A percentile compares a stretch with the other conserved stretches of the same genome.
Evolutionary conservation across 2,888 invertebrate species (phyloP).

Genomic region (Melanostoma mellinum): DNA sequence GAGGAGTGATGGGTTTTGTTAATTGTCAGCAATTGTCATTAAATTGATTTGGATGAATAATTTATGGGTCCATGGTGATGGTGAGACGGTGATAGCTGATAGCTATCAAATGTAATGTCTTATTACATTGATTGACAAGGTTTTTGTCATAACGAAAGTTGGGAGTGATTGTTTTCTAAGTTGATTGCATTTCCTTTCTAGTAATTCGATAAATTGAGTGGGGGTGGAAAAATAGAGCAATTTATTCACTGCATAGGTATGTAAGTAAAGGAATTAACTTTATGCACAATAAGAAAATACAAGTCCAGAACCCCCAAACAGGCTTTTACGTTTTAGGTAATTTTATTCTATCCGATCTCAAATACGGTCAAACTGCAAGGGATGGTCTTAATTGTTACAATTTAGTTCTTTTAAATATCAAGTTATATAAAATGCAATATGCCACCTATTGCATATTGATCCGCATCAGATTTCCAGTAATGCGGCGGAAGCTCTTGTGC

Average conservation of each 20-base stretch:
- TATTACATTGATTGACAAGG: slow-evolving; percentile 33
- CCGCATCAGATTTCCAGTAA: too few relatives aligned
- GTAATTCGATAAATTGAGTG: neutral
- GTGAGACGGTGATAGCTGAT: neutral
- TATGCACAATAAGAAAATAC: too few relatives aligned
- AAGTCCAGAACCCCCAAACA: too few relatives aligned
- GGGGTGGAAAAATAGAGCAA: neutral
- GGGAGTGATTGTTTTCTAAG: slow-evolving; percentile 36
- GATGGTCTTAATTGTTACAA: too few relatives aligned
- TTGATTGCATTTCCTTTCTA: slow-evolving; percentile 53
- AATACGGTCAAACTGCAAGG: too few relatives aligned
- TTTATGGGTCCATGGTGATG: slow-evolving; percentile 28
- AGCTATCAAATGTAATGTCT: slow-evolving; percentile 16
- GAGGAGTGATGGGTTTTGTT: slow-evolving; percentile 43
- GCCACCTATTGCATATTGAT: too few relatives aligned
- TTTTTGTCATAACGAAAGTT: slow-evolving; percentile 21
- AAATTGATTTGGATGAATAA: slow-evolving; percentile 66
- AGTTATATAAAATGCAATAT: too few relatives aligned
- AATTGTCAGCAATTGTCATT: slow-evolving; percentile 71
- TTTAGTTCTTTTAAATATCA: too few relatives aligned
- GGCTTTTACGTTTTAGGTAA: too few relatives aligned
- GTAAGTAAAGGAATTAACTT: too few relatives aligned
- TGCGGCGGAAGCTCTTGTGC: too few relatives aligned
- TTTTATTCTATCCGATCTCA: too few relatives aligned
- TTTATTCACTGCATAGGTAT: neutral